These are phyloP conservation scores for Diogma glabrata DNA, from an alignment of 2,888 invertebrate species.

Conservation along the genomic window DNA sequence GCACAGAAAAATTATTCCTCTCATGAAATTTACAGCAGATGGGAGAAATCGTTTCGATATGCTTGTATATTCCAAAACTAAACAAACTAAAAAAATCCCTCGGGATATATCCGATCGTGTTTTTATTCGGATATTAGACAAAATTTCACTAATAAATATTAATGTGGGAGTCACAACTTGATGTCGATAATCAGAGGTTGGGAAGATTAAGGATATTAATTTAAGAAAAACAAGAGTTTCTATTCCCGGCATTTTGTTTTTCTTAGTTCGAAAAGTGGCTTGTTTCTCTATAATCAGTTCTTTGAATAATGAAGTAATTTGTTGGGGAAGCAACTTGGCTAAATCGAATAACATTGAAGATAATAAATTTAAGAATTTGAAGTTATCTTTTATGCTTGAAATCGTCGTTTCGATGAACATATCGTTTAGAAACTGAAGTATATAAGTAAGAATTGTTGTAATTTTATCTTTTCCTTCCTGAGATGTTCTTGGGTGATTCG, in stretches of 20 bases:
- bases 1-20: conserved; percentile 61
- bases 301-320: conserved; percentile 52
- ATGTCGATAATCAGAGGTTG: conserved; percentile 85
- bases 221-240: conserved; percentile 72
- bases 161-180: conserved; percentile 76
- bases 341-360: conserved; percentile 53
- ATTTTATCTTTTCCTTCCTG: conserved; percentile 68
- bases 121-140: conserved; percentile 50
- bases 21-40: conserved; percentile 65
- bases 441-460: conserved; percentile 57
- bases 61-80: conserved; percentile 65
- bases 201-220: conserved; percentile 63
- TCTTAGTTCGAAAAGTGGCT: conserved; percentile 45
- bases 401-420: conserved; percentile 38
- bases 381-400: conserved; percentile 40
- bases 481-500: conserved; percentile 71
- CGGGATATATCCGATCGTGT: conserved; percentile 56
- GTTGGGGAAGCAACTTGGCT: conserved; percentile 55
- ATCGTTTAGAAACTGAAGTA: conserved; percentile 69
- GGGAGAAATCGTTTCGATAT: conserved; percentile 74
- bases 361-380: conserved; percentile 46
- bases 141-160: conserved; percentile 71
- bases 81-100: conserved; percentile 62
- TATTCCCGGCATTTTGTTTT: conserved; percentile 49
- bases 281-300: conserved; percentile 65